A percentile compares a stretch with the other conserved stretches of the same genome.
phyloP scores from a whole-genome alignment of 2,113 vertebrate species.

The Burhinus oedicnemus region DNA sequence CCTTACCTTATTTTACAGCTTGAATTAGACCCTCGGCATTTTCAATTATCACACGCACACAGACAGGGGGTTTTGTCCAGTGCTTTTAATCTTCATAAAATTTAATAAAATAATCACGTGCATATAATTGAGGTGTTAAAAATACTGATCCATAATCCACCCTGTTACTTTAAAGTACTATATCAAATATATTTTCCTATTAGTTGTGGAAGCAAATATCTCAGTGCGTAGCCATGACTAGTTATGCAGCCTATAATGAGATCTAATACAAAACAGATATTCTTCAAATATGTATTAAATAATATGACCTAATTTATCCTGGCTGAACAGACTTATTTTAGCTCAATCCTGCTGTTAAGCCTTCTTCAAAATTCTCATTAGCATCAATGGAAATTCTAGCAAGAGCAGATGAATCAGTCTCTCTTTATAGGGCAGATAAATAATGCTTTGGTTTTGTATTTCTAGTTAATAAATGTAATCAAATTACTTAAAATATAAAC shows the following conservation, averaged over 20 bases:
- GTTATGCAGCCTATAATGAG: neutral
- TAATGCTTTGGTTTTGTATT: conserved; percentile 25
- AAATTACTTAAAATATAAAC: conserved; percentile 30
- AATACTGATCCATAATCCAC: neutral
- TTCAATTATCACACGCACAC: neutral
- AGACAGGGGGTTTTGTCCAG: neutral
- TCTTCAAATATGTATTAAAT: conserved; percentile 49
- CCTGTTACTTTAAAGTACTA: neutral
- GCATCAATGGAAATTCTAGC: neutral
- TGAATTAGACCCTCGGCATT: neutral
- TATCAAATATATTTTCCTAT: neutral
- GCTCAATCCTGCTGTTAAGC: neutral
- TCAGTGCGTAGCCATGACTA: neutral
- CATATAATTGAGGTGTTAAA: neutral
- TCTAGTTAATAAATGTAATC: conserved; percentile 12
- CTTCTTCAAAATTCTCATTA: conserved; percentile 12
- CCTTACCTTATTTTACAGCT: neutral
- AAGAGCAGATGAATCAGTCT: conserved; percentile 24
- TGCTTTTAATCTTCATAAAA: neutral
- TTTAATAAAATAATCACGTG: neutral
- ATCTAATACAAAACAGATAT: conserved; percentile 25
- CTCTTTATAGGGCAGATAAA: conserved; percentile 2
- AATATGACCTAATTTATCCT: conserved; percentile 38
- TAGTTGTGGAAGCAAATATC: neutral
- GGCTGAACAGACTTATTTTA: conserved; percentile 8